A percentile compares a stretch with the other conserved stretches of the same genome.
Evolutionary conservation across 2,113 vertebrate species (phyloP).

Genomic region (Alligator mississippiensis): DNA sequence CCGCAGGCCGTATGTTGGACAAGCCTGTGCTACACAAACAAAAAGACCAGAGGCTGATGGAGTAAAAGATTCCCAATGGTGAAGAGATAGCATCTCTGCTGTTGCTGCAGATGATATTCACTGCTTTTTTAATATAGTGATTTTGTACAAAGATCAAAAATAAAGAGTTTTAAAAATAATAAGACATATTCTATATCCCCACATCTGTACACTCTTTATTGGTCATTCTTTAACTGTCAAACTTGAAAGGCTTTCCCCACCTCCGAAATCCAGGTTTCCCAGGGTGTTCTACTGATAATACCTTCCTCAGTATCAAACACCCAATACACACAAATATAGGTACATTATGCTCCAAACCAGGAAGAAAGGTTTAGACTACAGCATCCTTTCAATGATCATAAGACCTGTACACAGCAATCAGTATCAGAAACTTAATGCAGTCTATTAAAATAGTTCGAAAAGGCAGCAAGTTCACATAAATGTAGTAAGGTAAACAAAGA

Average conservation of each 20-base stretch:
- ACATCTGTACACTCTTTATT: not conserved
- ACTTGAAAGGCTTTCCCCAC: not conserved
- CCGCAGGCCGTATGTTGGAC: too few species aligned
- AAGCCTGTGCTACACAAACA: too few species aligned
- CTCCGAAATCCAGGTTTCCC: not conserved
- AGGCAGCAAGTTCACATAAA: not conserved
- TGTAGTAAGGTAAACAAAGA: not conserved
- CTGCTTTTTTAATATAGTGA: too few species aligned
- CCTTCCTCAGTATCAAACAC: not conserved
- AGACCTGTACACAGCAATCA: not conserved
- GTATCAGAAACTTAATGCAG: not conserved
- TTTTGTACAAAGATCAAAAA: too few species aligned
- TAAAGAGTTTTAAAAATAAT: too few species aligned
- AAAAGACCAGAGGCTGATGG: too few species aligned
- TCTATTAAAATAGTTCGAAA: not conserved
- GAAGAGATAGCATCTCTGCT: too few species aligned
- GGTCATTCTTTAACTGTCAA: accelerated
- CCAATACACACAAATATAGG: too few species aligned
- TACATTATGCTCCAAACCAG: too few species aligned
- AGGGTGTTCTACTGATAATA: not conserved
- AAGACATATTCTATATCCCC: not conserved
- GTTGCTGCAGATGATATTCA: too few species aligned
- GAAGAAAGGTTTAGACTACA: not conserved
- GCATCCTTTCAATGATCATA: not conserved
- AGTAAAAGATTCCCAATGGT: too few species aligned